A percentile compares a stretch with the other conserved stretches of the same genome.
Conservation (phyloP, 2,888 invertebrate genomes). For the Spilosoma lubricipeda region DNA sequence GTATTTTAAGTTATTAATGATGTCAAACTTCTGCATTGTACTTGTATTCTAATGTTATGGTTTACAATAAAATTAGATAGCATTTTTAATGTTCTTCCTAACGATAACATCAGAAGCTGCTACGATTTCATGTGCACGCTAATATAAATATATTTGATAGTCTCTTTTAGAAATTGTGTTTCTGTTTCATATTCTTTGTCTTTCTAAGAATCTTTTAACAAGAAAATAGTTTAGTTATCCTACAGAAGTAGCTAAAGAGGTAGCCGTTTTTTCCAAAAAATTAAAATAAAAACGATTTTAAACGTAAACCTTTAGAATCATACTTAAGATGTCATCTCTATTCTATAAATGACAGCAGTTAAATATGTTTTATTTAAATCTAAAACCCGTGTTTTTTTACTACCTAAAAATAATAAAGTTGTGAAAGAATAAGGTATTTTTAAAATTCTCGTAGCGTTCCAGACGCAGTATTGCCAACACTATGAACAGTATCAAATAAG, state of each 20-base stretch:
- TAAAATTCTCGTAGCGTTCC: too few relatives aligned
- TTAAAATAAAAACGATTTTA: too few relatives aligned
- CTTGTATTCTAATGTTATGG: conserved; percentile 15
- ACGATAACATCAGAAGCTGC: conserved; percentile 33
- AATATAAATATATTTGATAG: conserved; percentile 34
- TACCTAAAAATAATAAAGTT: too few relatives aligned
- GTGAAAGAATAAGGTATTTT: too few relatives aligned
- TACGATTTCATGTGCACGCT: conserved; percentile 39
- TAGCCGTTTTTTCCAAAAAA: not conserved
- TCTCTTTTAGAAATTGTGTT: conserved; percentile 14
- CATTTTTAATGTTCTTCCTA: conserved; percentile 45
- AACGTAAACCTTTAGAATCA: too few relatives aligned
- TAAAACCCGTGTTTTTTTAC: too few relatives aligned
- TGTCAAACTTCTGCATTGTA: not conserved
- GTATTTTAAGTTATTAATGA: not conserved
- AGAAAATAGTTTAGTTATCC: not conserved
- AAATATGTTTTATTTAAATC: too few relatives aligned
- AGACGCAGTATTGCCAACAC: too few relatives aligned
- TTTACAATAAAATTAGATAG: conserved; percentile 52
- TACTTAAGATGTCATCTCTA: too few relatives aligned
- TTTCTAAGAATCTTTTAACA: not conserved
- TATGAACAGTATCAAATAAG: too few relatives aligned
- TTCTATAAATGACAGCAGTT: too few relatives aligned
- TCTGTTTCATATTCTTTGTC: not conserved
- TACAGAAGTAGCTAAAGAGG: not conserved